These are phyloP conservation scores for Nesogale talazaci DNA, from an alignment of 2,113 vertebrate species.

Conservation along the genomic window DNA sequence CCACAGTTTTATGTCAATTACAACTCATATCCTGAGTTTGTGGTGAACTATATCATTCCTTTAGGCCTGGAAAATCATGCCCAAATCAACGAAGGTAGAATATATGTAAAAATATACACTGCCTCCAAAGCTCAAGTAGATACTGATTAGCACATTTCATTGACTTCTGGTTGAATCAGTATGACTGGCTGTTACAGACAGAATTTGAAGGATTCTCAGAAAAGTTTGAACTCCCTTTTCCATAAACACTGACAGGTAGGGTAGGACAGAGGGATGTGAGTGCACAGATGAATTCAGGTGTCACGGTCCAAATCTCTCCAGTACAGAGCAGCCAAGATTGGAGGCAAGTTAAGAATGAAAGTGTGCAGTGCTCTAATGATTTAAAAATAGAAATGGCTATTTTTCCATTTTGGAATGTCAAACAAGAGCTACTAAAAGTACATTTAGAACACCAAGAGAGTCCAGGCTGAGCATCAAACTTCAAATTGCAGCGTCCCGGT, in stretches of 20 bases:
- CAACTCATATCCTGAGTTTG: background rate
- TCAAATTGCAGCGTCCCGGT: conserved; percentile 9
- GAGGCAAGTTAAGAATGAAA: conserved; percentile 31
- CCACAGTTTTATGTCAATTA: background rate
- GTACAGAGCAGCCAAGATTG: background rate
- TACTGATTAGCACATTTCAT: background rate
- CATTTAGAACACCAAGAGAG: conserved; percentile 6
- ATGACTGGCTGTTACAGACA: background rate
- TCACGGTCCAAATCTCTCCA: background rate
- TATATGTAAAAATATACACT: background rate
- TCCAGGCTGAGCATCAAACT: conserved; percentile 1
- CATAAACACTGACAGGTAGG: background rate
- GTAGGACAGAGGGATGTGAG: background rate
- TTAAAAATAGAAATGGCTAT: conserved; percentile 42
- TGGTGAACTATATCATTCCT: background rate
- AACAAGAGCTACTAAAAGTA: conserved; percentile 33
- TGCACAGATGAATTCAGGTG: background rate
- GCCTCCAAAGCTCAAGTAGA: background rate
- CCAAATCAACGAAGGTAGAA: background rate
- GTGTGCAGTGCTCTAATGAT: conserved; percentile 23
- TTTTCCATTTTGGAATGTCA: conserved; percentile 45
- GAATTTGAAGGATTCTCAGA: background rate
- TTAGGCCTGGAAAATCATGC: background rate
- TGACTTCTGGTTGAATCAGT: background rate
- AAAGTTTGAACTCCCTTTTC: background rate